Percentiles rank a stretch among this genome's conserved stretches.
phyloP scores from a whole-genome alignment of 2,113 vertebrate genomes.

The Charadrius vociferus region DNA sequence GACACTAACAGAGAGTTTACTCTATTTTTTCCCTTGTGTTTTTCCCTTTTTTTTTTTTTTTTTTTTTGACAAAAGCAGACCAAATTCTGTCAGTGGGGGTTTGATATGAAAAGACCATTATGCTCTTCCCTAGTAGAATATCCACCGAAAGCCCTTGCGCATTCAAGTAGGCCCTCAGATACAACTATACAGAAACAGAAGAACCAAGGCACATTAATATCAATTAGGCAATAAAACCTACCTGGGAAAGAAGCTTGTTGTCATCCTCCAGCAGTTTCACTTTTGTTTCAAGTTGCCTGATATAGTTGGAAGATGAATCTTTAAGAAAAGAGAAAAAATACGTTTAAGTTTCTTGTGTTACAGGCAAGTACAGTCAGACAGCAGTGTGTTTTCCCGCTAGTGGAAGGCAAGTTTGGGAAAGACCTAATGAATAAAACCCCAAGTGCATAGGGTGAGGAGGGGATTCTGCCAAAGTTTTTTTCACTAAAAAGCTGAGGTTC shows the following conservation, averaged over 20 bases:
- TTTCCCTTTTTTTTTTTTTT: not conserved
- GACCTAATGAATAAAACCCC: not conserved
- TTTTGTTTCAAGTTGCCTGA: conserved; percentile 93
- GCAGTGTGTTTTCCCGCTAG: not conserved
- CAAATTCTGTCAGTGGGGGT: not conserved
- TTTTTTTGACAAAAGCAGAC: not conserved
- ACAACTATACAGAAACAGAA: not conserved
- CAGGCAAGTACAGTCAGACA: not conserved
- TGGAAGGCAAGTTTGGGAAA: not conserved
- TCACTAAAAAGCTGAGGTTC: not conserved
- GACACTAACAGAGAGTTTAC: not conserved
- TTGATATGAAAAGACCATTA: not conserved
- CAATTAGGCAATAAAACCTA: conserved; percentile 57
- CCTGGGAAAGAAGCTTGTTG: conserved; percentile 90
- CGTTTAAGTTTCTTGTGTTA: not conserved
- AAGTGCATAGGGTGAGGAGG: not conserved
- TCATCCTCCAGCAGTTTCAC: conserved; percentile 92
- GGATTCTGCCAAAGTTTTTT: not conserved
- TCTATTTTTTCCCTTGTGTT: accelerated
- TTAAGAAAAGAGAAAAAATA: conserved; percentile 22
- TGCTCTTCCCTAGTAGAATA: not conserved
- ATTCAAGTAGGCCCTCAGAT: not conserved
- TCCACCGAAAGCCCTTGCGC: not conserved
- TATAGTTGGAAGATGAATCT: conserved; percentile 92
- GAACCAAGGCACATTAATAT: not conserved